Conservation (phyloP, 2,888 invertebrate species). For the Dorcus parallelipipedus region DNA sequence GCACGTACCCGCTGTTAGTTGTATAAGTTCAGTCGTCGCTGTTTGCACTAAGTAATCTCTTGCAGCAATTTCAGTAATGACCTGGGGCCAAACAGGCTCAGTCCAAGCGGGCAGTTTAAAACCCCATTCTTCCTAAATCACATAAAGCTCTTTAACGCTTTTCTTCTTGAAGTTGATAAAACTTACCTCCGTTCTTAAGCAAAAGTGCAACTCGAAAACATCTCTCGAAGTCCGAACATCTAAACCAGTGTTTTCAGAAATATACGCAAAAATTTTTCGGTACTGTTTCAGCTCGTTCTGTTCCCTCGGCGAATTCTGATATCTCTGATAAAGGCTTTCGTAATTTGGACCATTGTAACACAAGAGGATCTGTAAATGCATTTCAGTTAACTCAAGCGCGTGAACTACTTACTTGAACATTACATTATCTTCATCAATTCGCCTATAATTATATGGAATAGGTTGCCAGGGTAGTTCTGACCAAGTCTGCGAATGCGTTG, state of each 20-base stretch:
- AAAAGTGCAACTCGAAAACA: neutral
- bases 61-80: conserved; percentile 21
- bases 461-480: neutral
- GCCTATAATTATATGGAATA: neutral
- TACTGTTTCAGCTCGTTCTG: neutral
- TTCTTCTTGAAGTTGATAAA: neutral
- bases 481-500: conserved; percentile 49
- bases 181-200: neutral
- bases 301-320: neutral
- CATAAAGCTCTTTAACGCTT: neutral
- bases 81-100: conserved; percentile 36
- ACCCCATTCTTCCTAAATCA: conserved; percentile 36
- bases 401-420: neutral
- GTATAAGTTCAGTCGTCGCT: neutral
- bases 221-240: neutral
- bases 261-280: neutral
- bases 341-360: neutral
- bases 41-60: neutral
- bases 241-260: neutral
- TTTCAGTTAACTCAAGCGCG: neutral
- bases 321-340: neutral
- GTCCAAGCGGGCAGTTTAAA: conserved; percentile 47
- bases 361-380: neutral
- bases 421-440: neutral
- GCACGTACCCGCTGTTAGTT: neutral